Conservation (phyloP, 2,888 invertebrate species). For the Koerneria pararmatus region DNA sequence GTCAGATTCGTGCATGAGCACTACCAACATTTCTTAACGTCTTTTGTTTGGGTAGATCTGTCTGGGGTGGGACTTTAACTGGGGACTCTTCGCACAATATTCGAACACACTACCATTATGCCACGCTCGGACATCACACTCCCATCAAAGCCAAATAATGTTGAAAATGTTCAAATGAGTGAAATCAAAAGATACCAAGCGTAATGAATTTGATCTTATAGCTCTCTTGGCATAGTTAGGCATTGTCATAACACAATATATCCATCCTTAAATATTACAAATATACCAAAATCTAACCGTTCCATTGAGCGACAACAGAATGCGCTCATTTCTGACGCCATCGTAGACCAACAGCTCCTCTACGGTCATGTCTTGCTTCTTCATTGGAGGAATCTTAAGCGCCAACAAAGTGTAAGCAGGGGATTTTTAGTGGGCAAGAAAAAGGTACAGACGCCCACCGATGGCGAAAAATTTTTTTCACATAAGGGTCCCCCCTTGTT, state of each 20-base stretch:
- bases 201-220: not conserved
- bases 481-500: no score
- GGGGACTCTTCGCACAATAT: no score
- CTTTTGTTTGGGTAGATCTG: no score
- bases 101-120: no score
- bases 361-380: slow-evolving; percentile 53
- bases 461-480: no score
- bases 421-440: no score
- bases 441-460: no score
- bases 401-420: not conserved
- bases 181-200: not conserved
- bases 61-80: no score
- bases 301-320: slow-evolving; percentile 50
- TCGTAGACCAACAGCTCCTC: slow-evolving; percentile 50
- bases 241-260: not conserved
- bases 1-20: no score
- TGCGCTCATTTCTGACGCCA: slow-evolving; percentile 52
- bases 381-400: slow-evolving; percentile 32
- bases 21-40: no score
- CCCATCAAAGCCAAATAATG: no score
- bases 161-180: not conserved
- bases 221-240: not conserved
- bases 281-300: slow-evolving; percentile 35
- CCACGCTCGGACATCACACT: no score
- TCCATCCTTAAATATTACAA: slow-evolving; percentile 10